phyloP scores from a whole-genome alignment of 2,113 vertebrate species.

The Pangasianodon hypophthalmus region DNA sequence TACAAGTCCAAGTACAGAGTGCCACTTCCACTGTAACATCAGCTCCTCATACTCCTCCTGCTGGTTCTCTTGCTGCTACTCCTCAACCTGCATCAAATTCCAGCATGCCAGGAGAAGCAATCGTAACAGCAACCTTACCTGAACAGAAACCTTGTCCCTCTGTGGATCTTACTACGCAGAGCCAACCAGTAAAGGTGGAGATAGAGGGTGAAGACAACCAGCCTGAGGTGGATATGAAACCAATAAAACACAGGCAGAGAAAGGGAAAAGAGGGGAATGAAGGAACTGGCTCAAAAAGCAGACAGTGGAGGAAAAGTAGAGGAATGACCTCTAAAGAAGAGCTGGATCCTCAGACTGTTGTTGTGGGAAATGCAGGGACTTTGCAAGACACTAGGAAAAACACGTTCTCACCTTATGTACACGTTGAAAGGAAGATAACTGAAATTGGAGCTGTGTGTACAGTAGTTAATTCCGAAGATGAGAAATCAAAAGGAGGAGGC shows the following conservation, averaged over 20 bases:
- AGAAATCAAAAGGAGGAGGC: slow-evolving; percentile 70
- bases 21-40: slow-evolving; percentile 38
- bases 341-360: slow-evolving; percentile 56
- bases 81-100: slow-evolving; percentile 43
- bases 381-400: slow-evolving; percentile 68
- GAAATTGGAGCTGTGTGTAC: slow-evolving; percentile 90
- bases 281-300: slow-evolving; percentile 66
- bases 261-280: slow-evolving; percentile 76
- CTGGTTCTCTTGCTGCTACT: slow-evolving; percentile 36
- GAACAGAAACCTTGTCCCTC: slow-evolving; percentile 61
- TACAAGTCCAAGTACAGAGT: slow-evolving; percentile 73
- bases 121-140: slow-evolving; percentile 15
- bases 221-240: slow-evolving; percentile 74
- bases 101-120: slow-evolving; percentile 43
- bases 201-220: slow-evolving; percentile 72
- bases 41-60: slow-evolving; percentile 49
- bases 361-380: slow-evolving; percentile 50
- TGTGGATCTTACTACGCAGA: slow-evolving; percentile 63
- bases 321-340: slow-evolving; percentile 66
- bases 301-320: slow-evolving; percentile 70
- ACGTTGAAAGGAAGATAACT: slow-evolving; percentile 91
- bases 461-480: slow-evolving; percentile 94
- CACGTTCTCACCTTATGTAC: slow-evolving; percentile 91
- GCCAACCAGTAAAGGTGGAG: slow-evolving; percentile 69
- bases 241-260: slow-evolving; percentile 74